phyloP scores from a whole-genome alignment of 2,888 invertebrate genomes.

The Brenthis daphne region DNA sequence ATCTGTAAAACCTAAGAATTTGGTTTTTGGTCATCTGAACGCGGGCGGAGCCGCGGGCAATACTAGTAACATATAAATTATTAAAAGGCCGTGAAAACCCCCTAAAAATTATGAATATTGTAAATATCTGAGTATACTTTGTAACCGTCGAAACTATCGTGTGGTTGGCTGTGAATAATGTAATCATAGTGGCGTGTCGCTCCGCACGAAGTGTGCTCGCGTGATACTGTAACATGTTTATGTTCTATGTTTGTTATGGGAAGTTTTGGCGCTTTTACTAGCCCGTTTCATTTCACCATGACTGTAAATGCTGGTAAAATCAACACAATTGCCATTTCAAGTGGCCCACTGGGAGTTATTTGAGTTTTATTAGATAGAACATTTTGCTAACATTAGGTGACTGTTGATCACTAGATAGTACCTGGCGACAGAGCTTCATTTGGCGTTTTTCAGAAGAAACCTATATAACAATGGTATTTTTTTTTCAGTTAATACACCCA shows the following conservation, averaged over 20 bases:
- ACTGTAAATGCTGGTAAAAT: constrained; percentile 35
- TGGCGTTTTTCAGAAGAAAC: no score
- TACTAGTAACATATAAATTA: no score
- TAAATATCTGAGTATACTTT: background rate
- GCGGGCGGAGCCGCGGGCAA: no score
- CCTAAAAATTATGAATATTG: background rate
- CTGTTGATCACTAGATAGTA: constrained; percentile 12
- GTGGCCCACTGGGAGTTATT: constrained; percentile 22
- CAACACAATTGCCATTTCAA: constrained; percentile 35
- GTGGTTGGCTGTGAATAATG: constrained; percentile 44
- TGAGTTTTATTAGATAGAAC: constrained; percentile 13
- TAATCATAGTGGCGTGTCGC: constrained; percentile 46
- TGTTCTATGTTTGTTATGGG: constrained; percentile 45
- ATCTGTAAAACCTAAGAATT: no score
- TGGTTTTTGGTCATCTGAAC: no score
- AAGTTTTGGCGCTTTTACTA: constrained; percentile 42
- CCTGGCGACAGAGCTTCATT: no score
- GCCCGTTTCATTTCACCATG: constrained; percentile 30
- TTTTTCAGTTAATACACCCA: no score
- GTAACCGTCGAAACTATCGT: background rate
- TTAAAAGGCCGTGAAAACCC: no score
- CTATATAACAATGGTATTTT: no score
- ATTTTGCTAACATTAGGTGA: constrained; percentile 3
- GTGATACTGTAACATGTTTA: constrained; percentile 49
- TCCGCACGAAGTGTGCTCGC: constrained; percentile 45